Evolutionary conservation across 1,140 invertebrate genomes (phyloP).

Genomic region (Macrocentrus cingulum): DNA sequence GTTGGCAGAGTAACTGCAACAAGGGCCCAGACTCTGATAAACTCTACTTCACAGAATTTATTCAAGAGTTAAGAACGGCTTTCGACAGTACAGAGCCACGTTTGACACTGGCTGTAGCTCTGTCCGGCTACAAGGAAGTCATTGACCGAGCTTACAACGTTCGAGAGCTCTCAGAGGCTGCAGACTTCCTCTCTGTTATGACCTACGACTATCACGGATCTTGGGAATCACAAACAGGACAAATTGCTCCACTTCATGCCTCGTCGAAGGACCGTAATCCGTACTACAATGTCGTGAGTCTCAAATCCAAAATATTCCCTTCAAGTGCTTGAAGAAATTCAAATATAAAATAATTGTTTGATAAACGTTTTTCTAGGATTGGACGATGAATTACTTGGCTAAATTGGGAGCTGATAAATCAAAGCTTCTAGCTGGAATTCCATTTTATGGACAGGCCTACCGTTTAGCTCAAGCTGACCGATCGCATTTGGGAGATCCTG

Average conservation of each 20-base stretch:
- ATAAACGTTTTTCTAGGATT: conserved; percentile 16
- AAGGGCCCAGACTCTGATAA: conserved; percentile 77
- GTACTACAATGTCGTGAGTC: conserved; percentile 76
- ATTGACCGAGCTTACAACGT: conserved; percentile 83
- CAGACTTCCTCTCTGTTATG: conserved; percentile 86
- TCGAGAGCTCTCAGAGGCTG: conserved; percentile 64
- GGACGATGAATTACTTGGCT: conserved; percentile 72
- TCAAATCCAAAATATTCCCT: conserved; percentile 20
- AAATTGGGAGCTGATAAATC: conserved; percentile 72
- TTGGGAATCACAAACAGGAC: conserved; percentile 80
- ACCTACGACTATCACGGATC: conserved; percentile 87
- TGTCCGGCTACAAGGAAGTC: conserved; percentile 88
- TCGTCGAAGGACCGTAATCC: conserved; percentile 65
- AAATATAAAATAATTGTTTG: too few relatives aligned
- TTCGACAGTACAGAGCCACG: conserved; percentile 70
- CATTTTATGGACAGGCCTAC: conserved; percentile 88
- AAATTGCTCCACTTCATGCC: conserved; percentile 78
- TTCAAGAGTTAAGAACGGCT: conserved; percentile 77
- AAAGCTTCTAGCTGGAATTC: conserved; percentile 83
- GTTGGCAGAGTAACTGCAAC: conserved; percentile 87
- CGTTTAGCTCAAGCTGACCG: conserved; percentile 63
- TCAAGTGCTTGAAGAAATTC: too few relatives aligned
- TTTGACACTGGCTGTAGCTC: conserved; percentile 76
- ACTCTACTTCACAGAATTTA: conserved; percentile 74
- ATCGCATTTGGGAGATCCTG: conserved; percentile 53